Evolutionary conservation across 2,797 vertebrate species (phyloP).

Genomic region (Salarias fasciatus): DNA sequence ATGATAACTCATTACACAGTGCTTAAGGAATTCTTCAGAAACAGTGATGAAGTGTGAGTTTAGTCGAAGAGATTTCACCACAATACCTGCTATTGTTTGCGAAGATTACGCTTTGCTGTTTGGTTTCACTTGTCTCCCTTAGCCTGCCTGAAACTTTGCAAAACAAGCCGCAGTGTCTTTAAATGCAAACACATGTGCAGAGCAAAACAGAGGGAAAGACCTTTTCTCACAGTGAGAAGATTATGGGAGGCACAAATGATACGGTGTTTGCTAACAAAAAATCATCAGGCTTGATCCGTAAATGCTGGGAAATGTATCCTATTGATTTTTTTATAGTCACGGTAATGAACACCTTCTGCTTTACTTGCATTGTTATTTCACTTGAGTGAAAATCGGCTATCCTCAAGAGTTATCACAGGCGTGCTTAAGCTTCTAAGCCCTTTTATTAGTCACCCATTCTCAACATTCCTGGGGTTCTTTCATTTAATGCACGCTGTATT

Average conservation of each 20-base stretch:
- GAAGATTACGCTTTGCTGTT: slow-evolving; percentile 43
- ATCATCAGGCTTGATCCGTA: not conserved
- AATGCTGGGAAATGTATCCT: not conserved
- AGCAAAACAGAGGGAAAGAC: not conserved
- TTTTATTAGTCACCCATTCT: not conserved
- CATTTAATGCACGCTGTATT: not conserved
- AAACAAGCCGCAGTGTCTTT: slow-evolving; percentile 42
- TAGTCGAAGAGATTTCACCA: slow-evolving; percentile 43
- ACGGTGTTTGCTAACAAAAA: not conserved
- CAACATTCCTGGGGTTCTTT: slow-evolving; percentile 12
- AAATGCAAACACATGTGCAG: slow-evolving; percentile 47
- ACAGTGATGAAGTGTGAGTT: slow-evolving; percentile 38
- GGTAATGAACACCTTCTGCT: not conserved
- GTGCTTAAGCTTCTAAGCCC: not conserved
- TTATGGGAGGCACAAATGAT: not conserved
- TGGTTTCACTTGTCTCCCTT: slow-evolving; percentile 44
- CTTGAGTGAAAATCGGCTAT: not conserved
- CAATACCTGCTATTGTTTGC: slow-evolving; percentile 57
- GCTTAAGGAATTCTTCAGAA: slow-evolving; percentile 48
- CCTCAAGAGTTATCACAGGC: not conserved
- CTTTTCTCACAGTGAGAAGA: not conserved
- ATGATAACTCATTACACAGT: slow-evolving; percentile 49
- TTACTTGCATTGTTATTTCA: not conserved
- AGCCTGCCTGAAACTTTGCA: slow-evolving; percentile 38
- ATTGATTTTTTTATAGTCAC: not conserved